Base-by-base conservation (phyloP, 92 coral and sea anemone genomes). In the Palythoa caribaeorum region DNA sequence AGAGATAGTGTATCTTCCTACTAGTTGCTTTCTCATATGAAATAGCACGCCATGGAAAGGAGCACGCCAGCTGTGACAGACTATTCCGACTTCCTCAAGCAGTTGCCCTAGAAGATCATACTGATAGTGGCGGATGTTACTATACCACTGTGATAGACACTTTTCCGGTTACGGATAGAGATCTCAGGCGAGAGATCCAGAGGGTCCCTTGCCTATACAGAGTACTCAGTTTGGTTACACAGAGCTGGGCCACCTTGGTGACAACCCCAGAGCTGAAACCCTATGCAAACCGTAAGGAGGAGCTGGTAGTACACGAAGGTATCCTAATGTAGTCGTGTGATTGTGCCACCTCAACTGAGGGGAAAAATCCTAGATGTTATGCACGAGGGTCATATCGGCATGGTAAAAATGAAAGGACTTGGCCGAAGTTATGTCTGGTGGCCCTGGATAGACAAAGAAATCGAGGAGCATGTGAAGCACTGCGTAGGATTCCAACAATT, bases 301-400 rank as follows among this genome's bases (percentile, higher is more conserved):
- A 53, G 14, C 9, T 53, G 12, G 9, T 15, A 53, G 60, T 53
- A 8, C 4, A 8, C 3, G 12, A 53, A 9, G 60, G 8, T 15
- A 53, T 53, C 60, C 60, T 0, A 15, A 53, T 53, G 60, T 91
- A 83, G 93, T 35, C 54, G 93, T 57, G 91, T 91, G 9, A 54
- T 87, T 2, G 93, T 91, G 12, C 93, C 89, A 14, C 4, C 66
- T 3, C 87, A 76, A 77, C 87, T 91, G 80, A 52, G 80, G 59
- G 39, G 52, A 1, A 68, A 37, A 36, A 87, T 88, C 52, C 71
- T 88, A 0, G 28, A 72, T 17, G 12, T 17, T 9, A 5, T 72
- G 3, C 77, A 72, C 5, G 10, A 72, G 12, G 77, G 77, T 2
- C 77, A 72, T 1, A 35, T 72, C 50, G 77, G 52, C 3, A 72